These are phyloP conservation scores for Bombus waltoni DNA, from an alignment of 1,140 invertebrate species.

Conservation along the genomic window DNA sequence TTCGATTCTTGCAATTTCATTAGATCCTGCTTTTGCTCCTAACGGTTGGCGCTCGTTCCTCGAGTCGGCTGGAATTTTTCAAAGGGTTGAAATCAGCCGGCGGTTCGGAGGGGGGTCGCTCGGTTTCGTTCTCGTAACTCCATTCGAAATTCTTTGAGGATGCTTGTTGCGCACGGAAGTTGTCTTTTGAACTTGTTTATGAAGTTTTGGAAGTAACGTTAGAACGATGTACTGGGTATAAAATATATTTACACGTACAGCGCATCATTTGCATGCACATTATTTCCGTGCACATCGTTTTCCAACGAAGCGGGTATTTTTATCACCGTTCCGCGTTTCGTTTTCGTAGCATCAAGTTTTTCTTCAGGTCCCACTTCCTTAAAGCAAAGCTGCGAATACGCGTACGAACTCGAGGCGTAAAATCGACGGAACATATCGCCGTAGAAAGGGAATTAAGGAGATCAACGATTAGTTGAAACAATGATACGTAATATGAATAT, in stretches of 20 bases:
- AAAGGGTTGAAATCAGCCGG: constrained; percentile 28
- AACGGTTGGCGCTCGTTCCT: constrained; percentile 22
- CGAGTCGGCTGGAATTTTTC: constrained; percentile 45
- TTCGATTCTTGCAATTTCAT: constrained; percentile 50
- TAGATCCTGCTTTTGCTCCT: constrained; percentile 44
- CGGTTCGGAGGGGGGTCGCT: neutral
- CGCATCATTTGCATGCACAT: too few relatives aligned
- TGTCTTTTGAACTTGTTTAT: neutral
- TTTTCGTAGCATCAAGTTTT: too few relatives aligned
- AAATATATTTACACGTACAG: neutral
- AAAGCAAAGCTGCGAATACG: too few relatives aligned
- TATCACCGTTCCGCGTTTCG: too few relatives aligned
- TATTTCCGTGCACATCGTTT: too few relatives aligned
- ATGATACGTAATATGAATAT: neutral
- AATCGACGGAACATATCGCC: neutral
- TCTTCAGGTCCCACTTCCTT: too few relatives aligned
- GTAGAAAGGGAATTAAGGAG: neutral
- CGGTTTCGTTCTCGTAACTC: neutral
- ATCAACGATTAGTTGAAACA: neutral
- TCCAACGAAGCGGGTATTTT: too few relatives aligned
- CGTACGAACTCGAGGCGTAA: too few relatives aligned
- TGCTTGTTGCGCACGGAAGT: neutral
- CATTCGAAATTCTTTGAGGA: neutral
- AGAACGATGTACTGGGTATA: neutral
- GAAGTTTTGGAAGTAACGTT: neutral